These are phyloP conservation scores for Catamblyrhynchus diadema DNA, from an alignment of 2,797 vertebrate species.

Conservation along the genomic window DNA sequence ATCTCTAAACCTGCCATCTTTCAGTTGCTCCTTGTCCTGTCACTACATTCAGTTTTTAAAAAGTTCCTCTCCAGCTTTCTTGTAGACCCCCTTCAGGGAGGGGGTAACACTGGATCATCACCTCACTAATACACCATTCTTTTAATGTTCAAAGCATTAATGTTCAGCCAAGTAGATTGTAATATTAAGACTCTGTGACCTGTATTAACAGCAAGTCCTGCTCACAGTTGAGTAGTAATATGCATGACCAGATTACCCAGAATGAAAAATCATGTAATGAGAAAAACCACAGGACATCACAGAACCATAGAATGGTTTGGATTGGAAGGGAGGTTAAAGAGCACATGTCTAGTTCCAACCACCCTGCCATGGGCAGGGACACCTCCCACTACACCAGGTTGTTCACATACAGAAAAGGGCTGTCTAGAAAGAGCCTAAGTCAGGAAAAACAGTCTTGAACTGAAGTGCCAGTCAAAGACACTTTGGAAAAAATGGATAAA, in stretches of 20 bases:
- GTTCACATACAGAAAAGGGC: background rate
- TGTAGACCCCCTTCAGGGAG: too few species aligned
- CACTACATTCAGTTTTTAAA: background rate
- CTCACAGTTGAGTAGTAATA: background rate
- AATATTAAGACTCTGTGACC: background rate
- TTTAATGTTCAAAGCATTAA: background rate
- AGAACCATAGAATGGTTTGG: background rate
- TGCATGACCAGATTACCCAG: background rate
- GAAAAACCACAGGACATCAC: background rate
- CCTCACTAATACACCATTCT: background rate
- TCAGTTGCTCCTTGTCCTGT: background rate
- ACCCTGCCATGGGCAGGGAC: background rate
- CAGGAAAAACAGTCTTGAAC: rapidly evolving
- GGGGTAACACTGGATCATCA: background rate
- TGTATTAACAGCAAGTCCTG: background rate
- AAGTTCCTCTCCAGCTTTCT: background rate
- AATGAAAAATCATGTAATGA: background rate
- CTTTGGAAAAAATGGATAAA: background rate
- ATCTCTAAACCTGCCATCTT: background rate
- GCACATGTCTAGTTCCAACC: background rate
- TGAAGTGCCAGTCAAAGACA: background rate
- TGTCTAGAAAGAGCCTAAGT: rapidly evolving
- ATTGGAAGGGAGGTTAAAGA: background rate
- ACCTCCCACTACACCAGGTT: background rate
- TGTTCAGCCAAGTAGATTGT: background rate